These are phyloP conservation scores for Drosophila truncata DNA, from an alignment of 1,140 invertebrate genomes.

Conservation along the genomic window DNA sequence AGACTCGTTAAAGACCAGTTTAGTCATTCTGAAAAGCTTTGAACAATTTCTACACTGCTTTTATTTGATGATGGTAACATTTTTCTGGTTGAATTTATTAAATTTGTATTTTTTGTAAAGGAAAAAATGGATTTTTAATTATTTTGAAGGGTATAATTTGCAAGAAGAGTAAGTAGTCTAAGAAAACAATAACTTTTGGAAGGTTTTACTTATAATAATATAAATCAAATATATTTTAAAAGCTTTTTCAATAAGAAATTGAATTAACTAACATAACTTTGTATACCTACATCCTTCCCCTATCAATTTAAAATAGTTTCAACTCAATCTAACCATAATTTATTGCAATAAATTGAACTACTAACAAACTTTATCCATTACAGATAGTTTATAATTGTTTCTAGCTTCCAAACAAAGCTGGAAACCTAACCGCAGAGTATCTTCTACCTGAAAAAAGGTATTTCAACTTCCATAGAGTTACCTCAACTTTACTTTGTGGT, in stretches of 20 bases:
- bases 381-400: slow-evolving; percentile 8
- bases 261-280: background rate
- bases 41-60: slow-evolving; percentile 1
- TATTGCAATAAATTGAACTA: background rate
- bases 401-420: background rate
- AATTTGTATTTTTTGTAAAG: background rate
- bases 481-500: slow-evolving; percentile 9
- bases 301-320: no score
- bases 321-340: no score
- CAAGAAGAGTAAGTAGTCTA: no score
- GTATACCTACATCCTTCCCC: fast-evolving
- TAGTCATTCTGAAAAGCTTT: slow-evolving; percentile 5
- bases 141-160: no score
- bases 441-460: slow-evolving; percentile 14
- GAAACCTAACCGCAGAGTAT: slow-evolving; percentile 15
- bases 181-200: no score
- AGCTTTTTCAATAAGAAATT: background rate
- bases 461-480: slow-evolving; percentile 6
- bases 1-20: slow-evolving; percentile 20
- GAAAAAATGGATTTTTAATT: background rate
- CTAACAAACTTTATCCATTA: background rate
- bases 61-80: background rate
- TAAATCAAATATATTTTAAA: no score
- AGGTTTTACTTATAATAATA: no score
- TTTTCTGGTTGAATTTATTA: background rate